phyloP scores from a whole-genome alignment of 2,113 vertebrate genomes.

The Platanista minor region DNA sequence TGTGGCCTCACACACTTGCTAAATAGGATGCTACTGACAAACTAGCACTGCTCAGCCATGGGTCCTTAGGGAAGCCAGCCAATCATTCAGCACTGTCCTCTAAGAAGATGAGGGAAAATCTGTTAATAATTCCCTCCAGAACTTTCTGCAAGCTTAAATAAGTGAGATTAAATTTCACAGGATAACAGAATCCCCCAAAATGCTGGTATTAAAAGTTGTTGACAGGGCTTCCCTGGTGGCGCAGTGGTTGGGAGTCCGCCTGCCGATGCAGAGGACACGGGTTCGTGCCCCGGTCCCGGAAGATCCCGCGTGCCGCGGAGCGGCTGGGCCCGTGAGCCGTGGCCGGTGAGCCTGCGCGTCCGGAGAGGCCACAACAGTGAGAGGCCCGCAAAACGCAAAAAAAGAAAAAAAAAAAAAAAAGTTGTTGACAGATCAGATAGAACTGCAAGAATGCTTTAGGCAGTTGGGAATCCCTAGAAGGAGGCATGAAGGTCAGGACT shows the following conservation, averaged over 20 bases:
- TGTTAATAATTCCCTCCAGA: constrained; percentile 71
- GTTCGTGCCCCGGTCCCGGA: too few species aligned
- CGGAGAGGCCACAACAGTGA: too few species aligned
- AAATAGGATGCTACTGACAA: constrained; percentile 58
- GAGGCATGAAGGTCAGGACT: constrained; percentile 48
- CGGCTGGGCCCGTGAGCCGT: too few species aligned
- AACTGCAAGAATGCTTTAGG: constrained; percentile 48
- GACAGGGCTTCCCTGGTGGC: too few species aligned
- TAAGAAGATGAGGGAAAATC: constrained; percentile 66
- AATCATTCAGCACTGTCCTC: constrained; percentile 40
- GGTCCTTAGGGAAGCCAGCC: constrained; percentile 64
- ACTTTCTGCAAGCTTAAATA: constrained; percentile 66
- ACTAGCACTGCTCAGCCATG: constrained; percentile 8
- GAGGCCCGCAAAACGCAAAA: too few species aligned
- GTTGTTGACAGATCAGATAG: constrained; percentile 73
- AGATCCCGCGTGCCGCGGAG: too few species aligned
- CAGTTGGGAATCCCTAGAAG: constrained; percentile 60
- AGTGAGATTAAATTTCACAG: constrained; percentile 74
- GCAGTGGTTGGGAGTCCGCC: too few species aligned
- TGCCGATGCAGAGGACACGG: too few species aligned
- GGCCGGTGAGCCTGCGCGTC: too few species aligned
- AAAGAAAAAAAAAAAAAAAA: too few species aligned
- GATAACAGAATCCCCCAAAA: constrained; percentile 72
- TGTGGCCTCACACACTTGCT: constrained; percentile 51
- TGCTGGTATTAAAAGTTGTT: constrained; percentile 70